phyloP scores from a whole-genome alignment of 2,888 invertebrate species.

The Epinotia ramella region DNA sequence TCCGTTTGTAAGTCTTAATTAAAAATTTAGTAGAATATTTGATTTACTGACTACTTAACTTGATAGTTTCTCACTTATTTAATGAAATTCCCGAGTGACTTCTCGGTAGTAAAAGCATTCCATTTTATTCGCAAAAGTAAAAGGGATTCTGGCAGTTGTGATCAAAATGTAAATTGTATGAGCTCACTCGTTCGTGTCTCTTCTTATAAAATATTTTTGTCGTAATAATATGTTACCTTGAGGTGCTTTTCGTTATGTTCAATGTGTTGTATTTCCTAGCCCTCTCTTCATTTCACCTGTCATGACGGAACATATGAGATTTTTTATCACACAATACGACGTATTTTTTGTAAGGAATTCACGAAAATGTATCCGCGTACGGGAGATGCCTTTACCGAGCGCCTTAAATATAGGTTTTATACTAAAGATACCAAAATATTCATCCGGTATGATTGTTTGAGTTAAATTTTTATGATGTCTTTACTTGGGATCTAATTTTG shows the following conservation, averaged over 20 bases:
- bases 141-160: slow-evolving; percentile 39
- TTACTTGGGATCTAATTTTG: background rate
- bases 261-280: slow-evolving; percentile 43
- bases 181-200: slow-evolving; percentile 44
- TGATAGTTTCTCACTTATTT: slow-evolving; percentile 21
- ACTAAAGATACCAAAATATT: background rate
- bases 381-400: background rate
- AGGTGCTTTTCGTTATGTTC: slow-evolving; percentile 43
- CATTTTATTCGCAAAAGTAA: slow-evolving; percentile 36
- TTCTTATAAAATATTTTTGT: slow-evolving; percentile 45
- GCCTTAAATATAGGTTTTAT: too few relatives aligned
- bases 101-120: slow-evolving; percentile 31
- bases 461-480: background rate
- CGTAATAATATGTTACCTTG: slow-evolving; percentile 40
- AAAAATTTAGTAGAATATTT: background rate
- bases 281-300: slow-evolving; percentile 45
- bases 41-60: background rate
- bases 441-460: background rate
- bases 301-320: slow-evolving; percentile 43
- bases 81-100: slow-evolving; percentile 19
- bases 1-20: background rate
- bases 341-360: slow-evolving; percentile 35
- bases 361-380: slow-evolving; percentile 22
- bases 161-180: slow-evolving; percentile 53
- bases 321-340: slow-evolving; percentile 43